Conservation (phyloP, 2,797 vertebrate species). For the Hybognathus amarus region DNA sequence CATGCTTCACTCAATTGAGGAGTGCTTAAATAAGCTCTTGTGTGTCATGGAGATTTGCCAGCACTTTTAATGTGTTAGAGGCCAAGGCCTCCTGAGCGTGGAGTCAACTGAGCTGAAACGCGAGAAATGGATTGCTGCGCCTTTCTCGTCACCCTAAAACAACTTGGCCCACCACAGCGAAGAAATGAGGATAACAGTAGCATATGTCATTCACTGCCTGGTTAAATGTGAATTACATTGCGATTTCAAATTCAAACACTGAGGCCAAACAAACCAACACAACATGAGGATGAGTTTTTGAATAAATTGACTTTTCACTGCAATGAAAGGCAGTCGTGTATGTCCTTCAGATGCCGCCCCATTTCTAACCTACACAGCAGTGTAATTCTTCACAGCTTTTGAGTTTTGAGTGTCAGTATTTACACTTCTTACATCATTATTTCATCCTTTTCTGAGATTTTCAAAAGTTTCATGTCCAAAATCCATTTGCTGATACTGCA, state of each 20-base stretch:
- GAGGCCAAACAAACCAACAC: conserved; percentile 8
- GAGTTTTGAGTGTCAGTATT: conserved; percentile 16
- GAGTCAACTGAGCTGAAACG: conserved; percentile 27
- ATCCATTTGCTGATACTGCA: not conserved
- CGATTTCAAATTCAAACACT: conserved; percentile 11
- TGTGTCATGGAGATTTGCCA: not conserved
- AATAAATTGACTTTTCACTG: conserved; percentile 8
- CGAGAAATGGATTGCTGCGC: conserved; percentile 33
- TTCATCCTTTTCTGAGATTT: conserved; percentile 13
- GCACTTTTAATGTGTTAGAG: conserved; percentile 2
- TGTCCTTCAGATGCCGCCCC: conserved; percentile 13
- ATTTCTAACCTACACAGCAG: conserved; percentile 19
- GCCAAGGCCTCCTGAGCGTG: not conserved
- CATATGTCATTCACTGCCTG: conserved; percentile 36
- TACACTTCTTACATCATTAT: conserved; percentile 33
- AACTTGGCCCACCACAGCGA: not conserved
- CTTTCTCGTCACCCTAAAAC: conserved; percentile 9
- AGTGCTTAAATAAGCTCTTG: conserved; percentile 45
- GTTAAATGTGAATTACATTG: not conserved
- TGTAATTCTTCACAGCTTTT: conserved; percentile 1
- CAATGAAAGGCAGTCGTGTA: not conserved
- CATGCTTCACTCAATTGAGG: conserved; percentile 17
- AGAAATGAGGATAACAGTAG: conserved; percentile 45
- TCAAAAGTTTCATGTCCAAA: not conserved
- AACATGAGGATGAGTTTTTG: not conserved